Evolutionary conservation across 2,113 vertebrate genomes (phyloP).

Genomic region (Hassar affinis): DNA sequence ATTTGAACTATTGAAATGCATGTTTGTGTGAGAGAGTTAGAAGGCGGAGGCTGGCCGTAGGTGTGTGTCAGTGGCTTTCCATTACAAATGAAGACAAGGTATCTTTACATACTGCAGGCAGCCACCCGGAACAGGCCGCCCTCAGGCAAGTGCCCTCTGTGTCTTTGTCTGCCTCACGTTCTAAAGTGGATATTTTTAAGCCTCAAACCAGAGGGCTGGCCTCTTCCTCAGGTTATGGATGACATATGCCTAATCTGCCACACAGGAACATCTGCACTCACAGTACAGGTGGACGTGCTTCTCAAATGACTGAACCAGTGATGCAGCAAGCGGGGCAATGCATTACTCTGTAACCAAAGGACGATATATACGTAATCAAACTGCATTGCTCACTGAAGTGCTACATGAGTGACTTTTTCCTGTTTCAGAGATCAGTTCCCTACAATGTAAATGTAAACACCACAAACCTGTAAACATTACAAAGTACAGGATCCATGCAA

Average conservation of each 20-base stretch:
- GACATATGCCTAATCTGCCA: slow-evolving; percentile 61
- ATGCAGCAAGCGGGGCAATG: slow-evolving; percentile 32
- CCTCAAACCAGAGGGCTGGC: slow-evolving; percentile 50
- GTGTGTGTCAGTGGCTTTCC: slow-evolving; percentile 58
- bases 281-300: slow-evolving; percentile 53
- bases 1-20: slow-evolving; percentile 36
- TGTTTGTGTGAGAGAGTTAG: slow-evolving; percentile 44
- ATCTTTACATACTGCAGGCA: slow-evolving; percentile 61
- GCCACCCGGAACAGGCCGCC: slow-evolving; percentile 53
- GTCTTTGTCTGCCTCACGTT: slow-evolving; percentile 56
- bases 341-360: slow-evolving; percentile 43
- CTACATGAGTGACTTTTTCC: background rate
- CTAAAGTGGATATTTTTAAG: slow-evolving; percentile 57
- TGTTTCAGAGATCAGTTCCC: background rate
- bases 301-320: slow-evolving; percentile 54
- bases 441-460: background rate
- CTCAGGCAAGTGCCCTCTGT: slow-evolving; percentile 49
- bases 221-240: slow-evolving; percentile 57
- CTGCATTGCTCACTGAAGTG: slow-evolving; percentile 28
- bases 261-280: slow-evolving; percentile 60
- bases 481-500: background rate
- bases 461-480: background rate
- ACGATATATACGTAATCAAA: slow-evolving; percentile 43
- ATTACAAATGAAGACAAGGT: slow-evolving; percentile 65
- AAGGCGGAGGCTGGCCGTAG: slow-evolving; percentile 44